Evolutionary conservation across 2,113 vertebrate species (phyloP).

Genomic region (Corythaixoides concolor): DNA sequence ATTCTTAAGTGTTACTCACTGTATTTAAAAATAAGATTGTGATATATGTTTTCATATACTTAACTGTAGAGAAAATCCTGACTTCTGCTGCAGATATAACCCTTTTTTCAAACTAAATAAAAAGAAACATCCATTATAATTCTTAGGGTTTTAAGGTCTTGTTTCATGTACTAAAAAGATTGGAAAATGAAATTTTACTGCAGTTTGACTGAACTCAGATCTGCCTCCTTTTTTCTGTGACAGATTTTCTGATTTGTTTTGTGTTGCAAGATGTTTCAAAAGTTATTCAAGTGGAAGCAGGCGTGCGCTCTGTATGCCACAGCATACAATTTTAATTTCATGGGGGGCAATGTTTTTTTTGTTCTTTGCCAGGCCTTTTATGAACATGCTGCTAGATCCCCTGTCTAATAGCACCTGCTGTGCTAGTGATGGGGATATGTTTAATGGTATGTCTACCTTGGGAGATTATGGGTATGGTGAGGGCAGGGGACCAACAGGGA

Average conservation of each 20-base stretch:
- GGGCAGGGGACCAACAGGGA: conserved; percentile 51
- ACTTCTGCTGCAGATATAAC: neutral
- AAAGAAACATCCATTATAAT: neutral
- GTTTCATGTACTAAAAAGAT: neutral
- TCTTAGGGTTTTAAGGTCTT: neutral
- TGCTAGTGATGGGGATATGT: conserved; percentile 37
- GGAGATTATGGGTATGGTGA: conserved; percentile 33
- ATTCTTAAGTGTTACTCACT: neutral
- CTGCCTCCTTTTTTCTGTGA: neutral
- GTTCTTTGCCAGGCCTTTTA: conserved; percentile 53
- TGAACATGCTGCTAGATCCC: conserved; percentile 41
- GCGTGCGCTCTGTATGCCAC: neutral
- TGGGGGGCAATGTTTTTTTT: neutral
- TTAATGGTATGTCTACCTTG: conserved; percentile 45
- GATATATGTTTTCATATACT: neutral
- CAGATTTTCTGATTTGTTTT: neutral
- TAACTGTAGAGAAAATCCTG: neutral
- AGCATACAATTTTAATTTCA: conserved; percentile 52
- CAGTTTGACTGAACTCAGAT: neutral
- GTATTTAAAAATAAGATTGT: neutral
- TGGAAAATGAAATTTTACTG: neutral
- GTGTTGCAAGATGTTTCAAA: neutral
- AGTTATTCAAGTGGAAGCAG: conserved; percentile 32
- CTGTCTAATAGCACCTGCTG: conserved; percentile 38
- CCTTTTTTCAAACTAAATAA: neutral